These are phyloP conservation scores for Leuciscus idus DNA, from an alignment of 2,113 vertebrate genomes.

Conservation along the genomic window DNA sequence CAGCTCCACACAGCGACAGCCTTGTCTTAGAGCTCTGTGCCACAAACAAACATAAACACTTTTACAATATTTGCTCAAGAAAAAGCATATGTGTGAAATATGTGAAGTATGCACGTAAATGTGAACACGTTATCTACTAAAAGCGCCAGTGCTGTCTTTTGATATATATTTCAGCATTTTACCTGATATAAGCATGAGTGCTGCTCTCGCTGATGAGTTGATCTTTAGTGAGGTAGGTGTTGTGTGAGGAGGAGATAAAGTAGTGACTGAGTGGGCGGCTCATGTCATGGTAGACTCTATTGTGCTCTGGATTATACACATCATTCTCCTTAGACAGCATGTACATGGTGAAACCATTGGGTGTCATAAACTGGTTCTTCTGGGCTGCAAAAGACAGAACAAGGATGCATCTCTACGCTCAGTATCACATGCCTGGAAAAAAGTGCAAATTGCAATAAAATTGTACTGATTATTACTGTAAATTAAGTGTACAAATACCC, in stretches of 20 bases:
- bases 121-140: not conserved
- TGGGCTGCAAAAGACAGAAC: conserved; percentile 79
- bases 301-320: conserved; percentile 81
- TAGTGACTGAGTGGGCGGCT: conserved; percentile 87
- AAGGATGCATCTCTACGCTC: conserved; percentile 15
- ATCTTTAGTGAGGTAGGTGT: conserved; percentile 92
- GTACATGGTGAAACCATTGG: conserved; percentile 96
- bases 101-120: not conserved
- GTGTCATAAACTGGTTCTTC: conserved; percentile 89
- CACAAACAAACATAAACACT: not conserved
- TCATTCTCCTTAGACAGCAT: conserved; percentile 88
- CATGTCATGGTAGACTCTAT: conserved; percentile 91
- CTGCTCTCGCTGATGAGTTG: conserved; percentile 91
- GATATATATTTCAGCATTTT: conserved; percentile 24
- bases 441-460: not conserved
- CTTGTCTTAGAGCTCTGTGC: conserved; percentile 83
- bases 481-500: conserved; percentile 71
- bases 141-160: conserved; percentile 10
- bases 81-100: conserved; percentile 66
- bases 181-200: conserved; percentile 91
- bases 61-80: not conserved
- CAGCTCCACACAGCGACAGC: conserved; percentile 95
- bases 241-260: conserved; percentile 97
- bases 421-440: not conserved
- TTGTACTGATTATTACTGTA: not conserved